Conservation (phyloP, 37 sponge, comb jelly and placozoan species). For the Axinella damicornis region DNA sequence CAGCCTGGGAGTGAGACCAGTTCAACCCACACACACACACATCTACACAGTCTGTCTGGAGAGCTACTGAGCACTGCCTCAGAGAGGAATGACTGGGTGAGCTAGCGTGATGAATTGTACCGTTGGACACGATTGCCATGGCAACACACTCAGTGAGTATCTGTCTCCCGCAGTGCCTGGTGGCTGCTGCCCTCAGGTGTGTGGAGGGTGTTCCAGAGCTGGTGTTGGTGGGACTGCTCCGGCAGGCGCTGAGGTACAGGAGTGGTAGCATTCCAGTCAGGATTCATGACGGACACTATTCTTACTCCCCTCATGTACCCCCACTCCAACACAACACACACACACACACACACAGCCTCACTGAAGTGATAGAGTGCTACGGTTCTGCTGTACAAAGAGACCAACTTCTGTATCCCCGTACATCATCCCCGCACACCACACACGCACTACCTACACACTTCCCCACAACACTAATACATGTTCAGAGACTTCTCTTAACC, state of each 20-base stretch:
- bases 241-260: not conserved
- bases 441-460: conserved; percentile 30
- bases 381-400: not conserved
- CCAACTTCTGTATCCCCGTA: not conserved
- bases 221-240: not conserved
- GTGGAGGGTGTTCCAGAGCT: conserved; percentile 10
- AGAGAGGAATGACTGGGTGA: conserved; percentile 9
- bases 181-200: not conserved
- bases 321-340: too few relatives aligned
- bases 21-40: not conserved
- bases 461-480: not conserved
- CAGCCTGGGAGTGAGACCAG: too few relatives aligned
- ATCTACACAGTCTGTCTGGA: not conserved
- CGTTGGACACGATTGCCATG: too few relatives aligned
- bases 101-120: not conserved
- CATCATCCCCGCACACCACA: conserved; percentile 10
- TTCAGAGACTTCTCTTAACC: not conserved
- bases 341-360: not conserved
- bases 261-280: too few relatives aligned
- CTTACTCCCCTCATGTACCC: not conserved
- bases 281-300: not conserved
- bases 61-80: not conserved
- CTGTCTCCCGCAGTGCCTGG: not conserved
- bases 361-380: conserved; percentile 3
- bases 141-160: too few relatives aligned